Evolutionary conservation across 2,797 vertebrate species (phyloP).

Genomic region (Dendrocincla tyrannina): DNA sequence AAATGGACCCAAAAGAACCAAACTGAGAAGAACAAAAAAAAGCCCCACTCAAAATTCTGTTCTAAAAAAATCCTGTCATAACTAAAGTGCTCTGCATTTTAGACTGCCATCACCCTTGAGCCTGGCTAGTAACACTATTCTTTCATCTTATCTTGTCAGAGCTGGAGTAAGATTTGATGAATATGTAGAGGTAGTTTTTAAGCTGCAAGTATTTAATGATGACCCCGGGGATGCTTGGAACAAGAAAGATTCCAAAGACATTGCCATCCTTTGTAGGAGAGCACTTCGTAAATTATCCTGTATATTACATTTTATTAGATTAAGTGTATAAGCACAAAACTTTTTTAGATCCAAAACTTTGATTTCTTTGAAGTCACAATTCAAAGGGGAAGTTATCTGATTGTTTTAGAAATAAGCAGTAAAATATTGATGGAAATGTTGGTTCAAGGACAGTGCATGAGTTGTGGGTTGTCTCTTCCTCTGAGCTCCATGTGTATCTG

Average conservation of each 20-base stretch:
- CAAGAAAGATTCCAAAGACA: background rate
- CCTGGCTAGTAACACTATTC: background rate
- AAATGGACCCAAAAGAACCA: accelerated
- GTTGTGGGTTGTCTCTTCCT: background rate
- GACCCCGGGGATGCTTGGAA: background rate
- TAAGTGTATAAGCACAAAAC: background rate
- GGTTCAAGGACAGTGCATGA: background rate
- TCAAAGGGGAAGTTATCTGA: conserved; percentile 17
- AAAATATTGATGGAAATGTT: background rate
- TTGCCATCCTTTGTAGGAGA: background rate
- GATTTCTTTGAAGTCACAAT: conserved; percentile 34
- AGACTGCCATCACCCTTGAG: background rate
- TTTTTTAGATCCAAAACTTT: background rate
- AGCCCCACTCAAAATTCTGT: accelerated
- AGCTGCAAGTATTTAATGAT: background rate
- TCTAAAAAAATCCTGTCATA: accelerated
- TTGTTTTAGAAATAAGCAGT: background rate
- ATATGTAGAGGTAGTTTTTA: background rate
- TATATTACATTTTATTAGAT: conserved; percentile 12
- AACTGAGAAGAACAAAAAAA: background rate
- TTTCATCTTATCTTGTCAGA: background rate
- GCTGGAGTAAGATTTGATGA: background rate
- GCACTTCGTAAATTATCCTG: background rate
- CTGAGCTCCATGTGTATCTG: background rate
- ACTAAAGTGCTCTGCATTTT: background rate